Conservation (phyloP, 2,888 invertebrate species). For the Deilephila porcellus region DNA sequence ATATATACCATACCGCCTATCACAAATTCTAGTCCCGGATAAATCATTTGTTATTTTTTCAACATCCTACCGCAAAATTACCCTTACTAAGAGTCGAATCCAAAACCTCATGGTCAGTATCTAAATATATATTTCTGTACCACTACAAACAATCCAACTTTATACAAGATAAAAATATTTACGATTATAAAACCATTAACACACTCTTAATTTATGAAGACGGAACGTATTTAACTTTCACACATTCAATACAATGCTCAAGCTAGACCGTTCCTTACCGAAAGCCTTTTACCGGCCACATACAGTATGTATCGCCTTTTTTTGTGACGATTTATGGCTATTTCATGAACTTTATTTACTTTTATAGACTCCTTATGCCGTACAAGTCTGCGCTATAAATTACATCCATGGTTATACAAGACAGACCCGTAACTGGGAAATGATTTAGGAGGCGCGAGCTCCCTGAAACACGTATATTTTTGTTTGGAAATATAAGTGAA, state of each 20-base stretch:
- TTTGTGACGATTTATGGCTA: constrained; percentile 78
- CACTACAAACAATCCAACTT: no score
- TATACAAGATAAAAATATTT: background rate
- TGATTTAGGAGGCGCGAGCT: constrained; percentile 22
- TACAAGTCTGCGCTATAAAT: constrained; percentile 77
- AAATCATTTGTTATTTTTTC: no score
- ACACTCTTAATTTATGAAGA: constrained; percentile 24
- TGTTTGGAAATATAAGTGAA: constrained; percentile 9
- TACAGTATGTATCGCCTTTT: constrained; percentile 65
- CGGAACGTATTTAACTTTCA: constrained; percentile 16
- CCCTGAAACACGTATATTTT: constrained; percentile 18
- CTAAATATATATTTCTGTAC: no score
- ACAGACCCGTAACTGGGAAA: constrained; percentile 29
- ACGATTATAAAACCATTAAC: background rate
- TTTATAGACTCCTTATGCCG: constrained; percentile 68
- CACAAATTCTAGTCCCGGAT: no score
- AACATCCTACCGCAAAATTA: no score
- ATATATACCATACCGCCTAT: no score
- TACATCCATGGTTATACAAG: constrained; percentile 61
- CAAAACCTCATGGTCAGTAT: no score
- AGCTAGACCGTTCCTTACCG: constrained; percentile 41
- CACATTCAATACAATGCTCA: constrained; percentile 16
- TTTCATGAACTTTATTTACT: constrained; percentile 83
- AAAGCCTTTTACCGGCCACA: constrained; percentile 58
- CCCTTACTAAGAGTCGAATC: no score